Evolutionary conservation across 2,888 invertebrate species (phyloP), one percentile per base, ranked within the genome.

Genomic region (Apoderus coryli): DNA sequence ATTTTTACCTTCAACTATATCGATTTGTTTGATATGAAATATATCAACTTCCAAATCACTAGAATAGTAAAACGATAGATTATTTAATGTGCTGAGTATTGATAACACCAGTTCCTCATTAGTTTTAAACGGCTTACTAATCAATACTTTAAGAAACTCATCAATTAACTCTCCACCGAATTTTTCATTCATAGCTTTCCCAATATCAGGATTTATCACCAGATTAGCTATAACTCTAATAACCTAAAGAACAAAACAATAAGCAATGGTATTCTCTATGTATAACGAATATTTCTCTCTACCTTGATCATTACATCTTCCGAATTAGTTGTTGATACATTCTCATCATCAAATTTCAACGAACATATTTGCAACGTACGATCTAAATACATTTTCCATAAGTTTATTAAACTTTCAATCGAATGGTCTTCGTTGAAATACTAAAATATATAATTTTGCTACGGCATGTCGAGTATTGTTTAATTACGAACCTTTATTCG

Each of bases 161-260:
- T 56, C 56, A 37, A 64, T 57, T 27, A 60, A 43, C 34, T 46
- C 44, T 22, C 45, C 48, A 4, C 58, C 60, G 36, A 52, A 53
- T 27, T 48, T 47, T 32, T 57, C 54, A 10, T 69, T 66, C 38
- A 86, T 55, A 2, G 65, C 67, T 19, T 69, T 66, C 1, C 86
- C 88, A 3, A 81, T 80, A 25, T 72, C 69, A 24, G 76, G 71
- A 46, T 79, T 73, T 36, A 88, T 72, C 35, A 82, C 78, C 53
- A 86, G 67, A 50, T 88, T 88, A 3, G 86, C 86, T 14, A 88
- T 63, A n/a, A 88, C 78, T 4, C 88, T 69, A 10, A 86, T 72
- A 24, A 77, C 71, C 76, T 69, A 53, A 15, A 52, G 49, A 39
- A n/a, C n/a, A 27, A 31, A 15, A 19, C n/a, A 19, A n/a, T 9